Evolutionary conservation across 2,888 invertebrate species (phyloP), one percentile per base, ranked within the genome.

Genomic region (Eilema caniola): DNA sequence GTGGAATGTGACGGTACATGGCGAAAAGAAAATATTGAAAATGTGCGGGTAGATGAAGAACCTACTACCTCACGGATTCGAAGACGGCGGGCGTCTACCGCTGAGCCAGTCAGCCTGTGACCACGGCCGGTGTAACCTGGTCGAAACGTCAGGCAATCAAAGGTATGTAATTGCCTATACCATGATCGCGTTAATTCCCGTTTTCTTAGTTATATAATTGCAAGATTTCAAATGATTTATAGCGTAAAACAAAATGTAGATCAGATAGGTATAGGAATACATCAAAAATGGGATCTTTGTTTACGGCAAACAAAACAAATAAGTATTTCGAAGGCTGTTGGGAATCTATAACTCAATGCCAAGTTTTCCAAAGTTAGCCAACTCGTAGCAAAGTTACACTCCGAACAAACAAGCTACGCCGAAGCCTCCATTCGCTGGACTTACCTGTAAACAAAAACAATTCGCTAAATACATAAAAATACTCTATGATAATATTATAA

Each of bases 311-410:
- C 89, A 92, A 93, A 95, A 94, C 92, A 94, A 94, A 92, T 92
- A 93, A 94, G 92, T 92, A 91, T 93, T 93, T 88, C 90, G 90
- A 89, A 91, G 91, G 92, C 92, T 89, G 93, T 92, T 89, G 89
- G 92, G 90, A 93, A 94, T 95, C 94, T 93, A 95, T 95, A 95
- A 95, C 94, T 94, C 93, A 94, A 93, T 95, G 94, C 91, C 90
- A 93, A 94, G 92, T 94, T 94, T 89, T 78, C 78, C 85, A 75
- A 91, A 95, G 91, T 93, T 94, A 72, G 86, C 81, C 78, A 92
- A 93, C 91, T 93, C 88, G 89, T 86, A 85, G 87, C 86, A 86
- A 91, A 91, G 90, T 92, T 92, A 89, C 84, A 89, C 89, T 85
- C 83, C 79, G 84, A 89, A 89, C 89, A 87, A 90, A 88, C 89